Base-by-base conservation (phyloP, 2,888 invertebrate species). In the Aleiodes alternator region DNA sequence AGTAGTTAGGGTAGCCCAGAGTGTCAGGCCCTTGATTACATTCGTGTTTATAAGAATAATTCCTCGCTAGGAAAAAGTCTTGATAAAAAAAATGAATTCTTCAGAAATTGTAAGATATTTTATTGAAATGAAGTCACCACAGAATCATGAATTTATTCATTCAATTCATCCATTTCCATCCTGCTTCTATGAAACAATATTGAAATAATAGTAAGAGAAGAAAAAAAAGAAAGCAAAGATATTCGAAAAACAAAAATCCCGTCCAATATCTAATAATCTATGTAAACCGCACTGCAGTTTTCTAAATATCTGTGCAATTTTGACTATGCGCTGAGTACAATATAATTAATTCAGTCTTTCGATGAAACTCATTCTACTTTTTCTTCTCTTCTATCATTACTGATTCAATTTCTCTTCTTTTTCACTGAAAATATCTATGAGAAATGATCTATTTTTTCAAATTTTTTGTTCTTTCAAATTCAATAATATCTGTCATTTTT, bases 291-390 rank as follows among this genome's bases (percentile, higher is more conserved):
- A 64, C 64, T 48, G 64, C 64, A 64, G 64, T 64, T 64, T 43
- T 43, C 3, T 64, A 48, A 64, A 64, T 34, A 64, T 34, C 64
- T 64, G 64, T 64, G 43, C 43, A 64, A 64, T 64, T 12, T 64
- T 16, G 59, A 43, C 11, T 64, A 68, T 16, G 59, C 68, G 73
- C 79, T 84, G 84, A 83, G 80, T 84, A 85, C 80, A 77, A 80
- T 86, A 84, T 82, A 84, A 81, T 80, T 85, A 83, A 83, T 83
- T 86, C 85, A 86, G 86, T 85, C 86, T 85, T 84, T 80, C 79
- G 80, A 1, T 78, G 75, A 80, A 59, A 51, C 61, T 73, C 69
- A 78, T 74, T 78, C 68, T 51, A 72, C 68, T 71, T 57, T 70
- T 72, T 23, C n/a, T 29, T 69, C 29, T 75, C 61, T 66, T 73